Percentiles rank a stretch among this genome's conserved stretches.
These are phyloP conservation scores for Eleutherodactylus coqui DNA, from an alignment of 2,797 vertebrate genomes.

Conservation along the genomic window DNA sequence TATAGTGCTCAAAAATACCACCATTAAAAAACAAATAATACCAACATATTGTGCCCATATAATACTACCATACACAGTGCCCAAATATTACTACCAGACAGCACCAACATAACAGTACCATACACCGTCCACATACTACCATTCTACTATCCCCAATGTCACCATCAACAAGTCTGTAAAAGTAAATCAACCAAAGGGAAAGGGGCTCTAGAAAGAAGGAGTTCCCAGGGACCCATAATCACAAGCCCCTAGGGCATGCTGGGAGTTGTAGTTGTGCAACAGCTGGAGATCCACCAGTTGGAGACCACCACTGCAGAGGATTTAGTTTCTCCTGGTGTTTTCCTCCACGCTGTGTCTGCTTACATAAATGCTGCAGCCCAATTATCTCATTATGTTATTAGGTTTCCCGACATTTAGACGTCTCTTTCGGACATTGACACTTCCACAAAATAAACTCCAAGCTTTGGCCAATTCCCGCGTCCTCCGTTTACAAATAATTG, in stretches of 20 bases:
- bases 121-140: not conserved
- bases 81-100: not conserved
- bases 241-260: not conserved
- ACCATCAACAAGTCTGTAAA: too few species aligned
- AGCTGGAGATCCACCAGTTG: too few species aligned
- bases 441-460: not conserved
- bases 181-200: too few species aligned
- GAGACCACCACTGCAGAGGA: not conserved
- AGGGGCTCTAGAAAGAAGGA: too few species aligned
- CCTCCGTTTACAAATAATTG: slow-evolving; percentile 15
- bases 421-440: not conserved
- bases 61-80: not conserved
- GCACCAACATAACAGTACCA: not conserved
- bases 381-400: slow-evolving; percentile 29
- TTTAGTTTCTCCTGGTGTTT: not conserved
- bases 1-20: not conserved
- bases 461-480: not conserved
- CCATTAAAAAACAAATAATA: not conserved
- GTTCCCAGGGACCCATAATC: too few species aligned
- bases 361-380: slow-evolving; percentile 3
- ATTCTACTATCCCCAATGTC: not conserved
- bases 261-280: not conserved
- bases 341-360: not conserved
- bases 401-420: not conserved
- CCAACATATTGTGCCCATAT: not conserved